These are phyloP conservation scores for Dendrocincla tyrannina DNA, from an alignment of 2,797 vertebrate species.

Conservation along the genomic window DNA sequence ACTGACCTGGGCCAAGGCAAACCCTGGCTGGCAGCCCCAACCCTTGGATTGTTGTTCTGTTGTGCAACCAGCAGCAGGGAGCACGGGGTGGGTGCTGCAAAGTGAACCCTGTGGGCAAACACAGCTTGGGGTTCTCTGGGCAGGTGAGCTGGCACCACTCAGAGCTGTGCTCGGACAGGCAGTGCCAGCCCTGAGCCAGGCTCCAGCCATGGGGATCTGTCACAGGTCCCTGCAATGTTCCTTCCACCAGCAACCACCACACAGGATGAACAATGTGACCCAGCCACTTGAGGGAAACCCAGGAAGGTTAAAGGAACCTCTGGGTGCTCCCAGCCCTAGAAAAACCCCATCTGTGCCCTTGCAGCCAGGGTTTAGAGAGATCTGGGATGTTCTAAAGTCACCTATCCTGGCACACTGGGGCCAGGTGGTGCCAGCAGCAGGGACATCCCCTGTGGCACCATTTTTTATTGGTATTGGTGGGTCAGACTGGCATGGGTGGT, in stretches of 20 bases:
- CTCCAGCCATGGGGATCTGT: background rate
- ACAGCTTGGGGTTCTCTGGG: background rate
- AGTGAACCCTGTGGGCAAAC: background rate
- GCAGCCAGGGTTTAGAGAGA: background rate
- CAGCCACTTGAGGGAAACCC: accelerated
- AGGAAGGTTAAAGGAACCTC: background rate
- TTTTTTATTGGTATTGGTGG: background rate
- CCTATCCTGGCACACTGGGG: background rate
- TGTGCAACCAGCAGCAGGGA: background rate
- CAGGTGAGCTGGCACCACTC: background rate
- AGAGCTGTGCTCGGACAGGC: background rate
- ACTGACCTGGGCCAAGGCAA: background rate
- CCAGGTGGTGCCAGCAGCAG: background rate
- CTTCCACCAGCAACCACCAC: background rate
- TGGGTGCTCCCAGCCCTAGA: background rate
- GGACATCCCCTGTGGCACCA: accelerated
- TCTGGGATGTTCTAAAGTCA: background rate
- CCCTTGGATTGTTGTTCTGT: background rate
- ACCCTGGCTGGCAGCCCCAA: background rate
- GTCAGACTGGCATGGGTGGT: background rate
- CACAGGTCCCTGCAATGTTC: accelerated
- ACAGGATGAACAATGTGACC: background rate
- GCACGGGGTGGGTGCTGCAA: background rate
- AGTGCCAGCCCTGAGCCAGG: background rate
- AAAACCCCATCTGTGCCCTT: background rate